phyloP scores from a whole-genome alignment of 2,113 vertebrate species.

The Heterochromis multidens region DNA sequence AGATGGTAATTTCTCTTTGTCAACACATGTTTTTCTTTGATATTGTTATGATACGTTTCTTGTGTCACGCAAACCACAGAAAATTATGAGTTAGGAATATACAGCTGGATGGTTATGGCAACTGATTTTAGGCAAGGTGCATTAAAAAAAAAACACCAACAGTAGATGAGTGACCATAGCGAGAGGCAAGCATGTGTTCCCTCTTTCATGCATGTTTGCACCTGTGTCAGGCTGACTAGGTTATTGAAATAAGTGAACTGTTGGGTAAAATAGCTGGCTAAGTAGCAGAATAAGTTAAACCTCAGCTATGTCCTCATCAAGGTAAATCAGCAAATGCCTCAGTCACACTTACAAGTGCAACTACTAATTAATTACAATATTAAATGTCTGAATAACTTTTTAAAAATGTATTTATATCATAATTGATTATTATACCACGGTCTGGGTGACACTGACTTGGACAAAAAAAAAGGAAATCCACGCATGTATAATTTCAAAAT shows the following conservation, averaged over 20 bases:
- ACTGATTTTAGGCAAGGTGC: not conserved
- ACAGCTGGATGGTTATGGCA: not conserved
- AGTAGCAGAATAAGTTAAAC: slow-evolving; percentile 41
- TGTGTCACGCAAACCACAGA: not conserved
- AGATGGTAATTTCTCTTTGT: slow-evolving; percentile 28
- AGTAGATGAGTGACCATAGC: not conserved
- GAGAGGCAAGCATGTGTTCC: not conserved
- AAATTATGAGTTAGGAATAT: not conserved
- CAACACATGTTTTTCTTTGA: slow-evolving; percentile 4
- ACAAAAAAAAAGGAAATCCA: not conserved
- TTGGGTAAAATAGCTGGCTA: slow-evolving; percentile 33
- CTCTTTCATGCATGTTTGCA: not conserved
- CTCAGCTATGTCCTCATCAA: slow-evolving; percentile 23
- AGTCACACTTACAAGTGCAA: not conserved
- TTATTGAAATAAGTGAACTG: slow-evolving; percentile 1
- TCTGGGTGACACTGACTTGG: not conserved
- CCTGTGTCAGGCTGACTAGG: not conserved
- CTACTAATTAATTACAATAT: not conserved
- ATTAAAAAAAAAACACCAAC: not conserved
- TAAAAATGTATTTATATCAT: not conserved
- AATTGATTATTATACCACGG: not conserved
- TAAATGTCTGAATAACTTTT: not conserved
- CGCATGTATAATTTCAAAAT: not conserved
- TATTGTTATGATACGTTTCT: slow-evolving; percentile 7
- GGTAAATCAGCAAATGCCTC: not conserved